Base-by-base conservation (phyloP, 2,888 invertebrate genomes). In the Hirtodrosophila trivittata region DNA sequence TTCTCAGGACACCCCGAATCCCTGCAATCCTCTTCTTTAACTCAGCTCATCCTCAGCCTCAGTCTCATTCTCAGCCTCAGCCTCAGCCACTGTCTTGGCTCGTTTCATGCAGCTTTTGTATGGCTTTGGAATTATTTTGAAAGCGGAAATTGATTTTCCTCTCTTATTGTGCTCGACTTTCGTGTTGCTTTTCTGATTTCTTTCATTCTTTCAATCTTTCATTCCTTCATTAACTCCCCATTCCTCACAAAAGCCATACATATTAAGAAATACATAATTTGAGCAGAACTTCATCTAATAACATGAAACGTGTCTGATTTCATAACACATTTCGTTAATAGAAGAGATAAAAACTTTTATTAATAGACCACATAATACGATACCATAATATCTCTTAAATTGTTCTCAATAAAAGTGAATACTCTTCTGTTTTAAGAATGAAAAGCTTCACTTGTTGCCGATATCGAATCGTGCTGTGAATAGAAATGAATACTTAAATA, bases 61-160 rank as follows among this genome's bases (percentile, higher is more conserved):
- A 45, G 28, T 2, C 7, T 28, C 28, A 5, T 1, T 6, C 35
- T 64, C 46, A 16, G 50, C 74, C 3, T 54, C 46, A 59, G 59
- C 46, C 14, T 65, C n/a, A n/a, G n/a, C n/a, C n/a, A n/a, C n/a
- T n/a, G n/a, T n/a, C 66, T 60, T 67, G 64, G 60, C 67, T 64
- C 64, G 56, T 38, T 59, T 63, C 58, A 64, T 63, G 59, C 68
- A 64, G 74, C 69, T 83, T 74, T n/a, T 83, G 66, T 87, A 87
- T 75, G 86, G 77, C 75, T 86, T 86, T 84, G 80, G 86, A 81
- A 81, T 81, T 86, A 81, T 86, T 81, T 86, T 77, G 78, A 77
- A 84, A 86, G 74, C 82, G 82, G 82, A 83, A 83, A 83, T 83
- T 83, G 82, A 83, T 83, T 83, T 82, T 82, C 70, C 63, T 75